These are phyloP conservation scores for Orthonychiurus folsomi DNA, from an alignment of 2,888 invertebrate genomes.

Conservation along the genomic window DNA sequence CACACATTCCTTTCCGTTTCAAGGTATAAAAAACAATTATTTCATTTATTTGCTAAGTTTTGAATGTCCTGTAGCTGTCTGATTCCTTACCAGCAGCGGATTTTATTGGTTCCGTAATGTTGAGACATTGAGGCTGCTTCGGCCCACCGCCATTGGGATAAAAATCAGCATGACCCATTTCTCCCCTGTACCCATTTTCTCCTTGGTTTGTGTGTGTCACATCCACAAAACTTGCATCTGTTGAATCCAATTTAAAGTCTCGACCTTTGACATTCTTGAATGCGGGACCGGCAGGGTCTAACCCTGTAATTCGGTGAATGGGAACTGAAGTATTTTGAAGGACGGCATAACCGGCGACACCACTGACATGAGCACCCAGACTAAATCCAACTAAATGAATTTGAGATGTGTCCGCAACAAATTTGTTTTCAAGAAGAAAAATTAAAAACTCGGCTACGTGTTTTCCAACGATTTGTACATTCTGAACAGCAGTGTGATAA, in stretches of 20 bases:
- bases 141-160: conserved; percentile 13
- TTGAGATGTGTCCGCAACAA: not conserved
- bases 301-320: conserved; percentile 5
- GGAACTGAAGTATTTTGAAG: not conserved
- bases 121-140: conserved; percentile 6
- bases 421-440: not conserved
- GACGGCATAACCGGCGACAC: not conserved
- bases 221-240: conserved; percentile 11
- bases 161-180: conserved; percentile 10
- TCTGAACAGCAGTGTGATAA: conserved; percentile 3
- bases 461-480: conserved; percentile 7
- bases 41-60: not conserved
- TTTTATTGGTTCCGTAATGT: not conserved
- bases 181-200: conserved; percentile 3
- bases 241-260: not conserved
- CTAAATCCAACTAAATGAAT: conserved; percentile 10
- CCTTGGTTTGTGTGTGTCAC: conserved; percentile 4
- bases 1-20: conserved; percentile 1
- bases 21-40: not conserved
- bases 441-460: conserved; percentile 9
- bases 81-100: not conserved
- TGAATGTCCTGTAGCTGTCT: not conserved
- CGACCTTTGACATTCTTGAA: not conserved
- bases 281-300: conserved; percentile 11
- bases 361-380: conserved; percentile 12